A percentile compares a stretch with the other conserved stretches of the same genome.
Conservation (phyloP, 1,140 invertebrate genomes). For the Rhopalosiphum maidis region DNA sequence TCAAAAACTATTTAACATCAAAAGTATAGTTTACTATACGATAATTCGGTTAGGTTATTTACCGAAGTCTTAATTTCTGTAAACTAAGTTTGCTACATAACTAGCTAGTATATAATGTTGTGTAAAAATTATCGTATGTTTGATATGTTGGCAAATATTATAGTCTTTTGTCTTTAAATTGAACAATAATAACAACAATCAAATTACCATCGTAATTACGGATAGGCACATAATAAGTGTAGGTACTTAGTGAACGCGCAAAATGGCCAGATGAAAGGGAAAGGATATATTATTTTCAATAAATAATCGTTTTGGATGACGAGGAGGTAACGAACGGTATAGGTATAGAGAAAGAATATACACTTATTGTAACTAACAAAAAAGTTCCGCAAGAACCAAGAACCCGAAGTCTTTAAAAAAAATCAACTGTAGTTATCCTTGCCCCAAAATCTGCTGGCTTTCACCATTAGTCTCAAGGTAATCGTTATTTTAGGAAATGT, state of each 20-base stretch:
- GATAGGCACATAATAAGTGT: neutral
- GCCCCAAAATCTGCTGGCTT: conserved; percentile 52
- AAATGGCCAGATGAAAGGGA: neutral
- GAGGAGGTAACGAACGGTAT: neutral
- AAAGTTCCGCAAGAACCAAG: conserved; percentile 50
- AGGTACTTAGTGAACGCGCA: neutral
- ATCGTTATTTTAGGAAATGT: conserved; percentile 57
- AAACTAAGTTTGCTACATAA: too few relatives aligned
- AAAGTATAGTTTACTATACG: neutral
- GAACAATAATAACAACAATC: conserved; percentile 9
- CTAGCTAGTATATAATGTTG: too few relatives aligned
- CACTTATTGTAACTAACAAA: conserved; percentile 3
- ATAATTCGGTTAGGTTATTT: too few relatives aligned
- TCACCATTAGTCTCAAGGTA: conserved; percentile 47
- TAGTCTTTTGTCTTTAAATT: neutral
- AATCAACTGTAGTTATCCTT: conserved; percentile 51
- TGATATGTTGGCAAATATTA: neutral
- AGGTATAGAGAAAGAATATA: conserved; percentile 23
- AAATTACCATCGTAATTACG: neutral
- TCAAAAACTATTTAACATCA: neutral
- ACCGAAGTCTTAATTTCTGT: too few relatives aligned
- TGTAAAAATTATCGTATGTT: neutral
- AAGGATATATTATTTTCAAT: neutral
- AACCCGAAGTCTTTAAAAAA: conserved; percentile 18
- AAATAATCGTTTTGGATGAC: conserved; percentile 22